Conservation (phyloP, 53 echinoderm and acorn worm species). For the Actinopyga echinites region DNA sequence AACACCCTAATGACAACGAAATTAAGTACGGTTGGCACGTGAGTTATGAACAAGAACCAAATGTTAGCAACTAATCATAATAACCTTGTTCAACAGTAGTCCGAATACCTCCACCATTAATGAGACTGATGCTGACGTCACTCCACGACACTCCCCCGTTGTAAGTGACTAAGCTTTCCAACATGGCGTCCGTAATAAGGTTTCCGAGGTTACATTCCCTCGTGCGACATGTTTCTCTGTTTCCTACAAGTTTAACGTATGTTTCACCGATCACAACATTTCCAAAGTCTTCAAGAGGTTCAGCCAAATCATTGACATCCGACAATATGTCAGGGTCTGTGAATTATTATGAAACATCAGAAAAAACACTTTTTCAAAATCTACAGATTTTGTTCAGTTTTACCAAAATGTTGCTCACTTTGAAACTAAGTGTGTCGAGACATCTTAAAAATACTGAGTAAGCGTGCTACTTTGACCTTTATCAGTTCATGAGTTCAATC, state of each 20-base stretch:
- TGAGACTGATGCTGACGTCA: conserved; percentile 11
- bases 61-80: conserved; percentile 5
- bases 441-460: too few relatives aligned
- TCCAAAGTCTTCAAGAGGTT: background rate
- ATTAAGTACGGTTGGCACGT: too few relatives aligned
- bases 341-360: background rate
- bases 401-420: too few relatives aligned
- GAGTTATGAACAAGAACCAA: too few relatives aligned
- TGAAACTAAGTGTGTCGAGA: too few relatives aligned
- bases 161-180: background rate
- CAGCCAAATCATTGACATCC: background rate
- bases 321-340: background rate
- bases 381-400: too few relatives aligned
- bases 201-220: conserved; percentile 49
- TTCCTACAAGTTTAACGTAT: background rate
- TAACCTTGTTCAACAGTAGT: background rate
- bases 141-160: background rate
- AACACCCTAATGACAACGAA: conserved; percentile 11
- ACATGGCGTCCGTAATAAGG: conserved; percentile 34
- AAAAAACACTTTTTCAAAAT: too few relatives aligned
- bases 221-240: background rate
- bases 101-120: conserved; percentile 33
- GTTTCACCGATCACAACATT: background rate
- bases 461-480: too few relatives aligned
- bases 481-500: too few relatives aligned